A percentile compares a stretch with the other conserved stretches of the same genome.
phyloP scores from a whole-genome alignment of 2,113 vertebrate species.

The Lagopus muta region DNA sequence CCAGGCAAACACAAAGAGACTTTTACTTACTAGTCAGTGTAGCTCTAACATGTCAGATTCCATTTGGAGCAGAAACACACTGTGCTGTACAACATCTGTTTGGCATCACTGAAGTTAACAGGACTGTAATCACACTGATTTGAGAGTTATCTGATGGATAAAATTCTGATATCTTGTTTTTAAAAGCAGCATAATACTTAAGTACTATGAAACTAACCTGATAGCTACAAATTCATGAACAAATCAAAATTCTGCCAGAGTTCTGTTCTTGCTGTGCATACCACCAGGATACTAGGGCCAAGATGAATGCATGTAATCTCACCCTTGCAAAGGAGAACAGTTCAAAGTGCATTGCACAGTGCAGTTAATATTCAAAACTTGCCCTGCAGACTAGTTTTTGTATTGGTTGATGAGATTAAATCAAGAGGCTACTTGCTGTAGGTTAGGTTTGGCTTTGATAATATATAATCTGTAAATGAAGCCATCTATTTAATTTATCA shows the following conservation, averaged over 20 bases:
- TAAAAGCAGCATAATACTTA: neutral
- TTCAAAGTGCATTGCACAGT: neutral
- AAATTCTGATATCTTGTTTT: neutral
- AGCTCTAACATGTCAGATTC: neutral
- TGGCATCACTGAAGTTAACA: neutral
- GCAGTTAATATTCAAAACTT: neutral
- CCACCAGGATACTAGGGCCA: neutral
- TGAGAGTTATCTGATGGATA: neutral
- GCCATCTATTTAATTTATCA: neutral
- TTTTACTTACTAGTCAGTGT: neutral
- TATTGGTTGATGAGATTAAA: neutral
- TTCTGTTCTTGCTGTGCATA: neutral
- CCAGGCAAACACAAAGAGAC: neutral
- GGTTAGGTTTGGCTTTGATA: neutral
- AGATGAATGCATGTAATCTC: neutral
- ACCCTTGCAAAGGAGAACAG: neutral
- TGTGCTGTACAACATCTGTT: neutral
- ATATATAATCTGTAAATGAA: neutral
- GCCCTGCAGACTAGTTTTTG: neutral
- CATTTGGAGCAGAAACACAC: neutral
- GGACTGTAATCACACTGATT: neutral
- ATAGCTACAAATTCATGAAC: neutral
- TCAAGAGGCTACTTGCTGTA: neutral
- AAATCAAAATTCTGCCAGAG: neutral
- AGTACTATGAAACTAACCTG: neutral